Conservation (phyloP, 2,888 invertebrate genomes). For the Tinea trinotella region DNA sequence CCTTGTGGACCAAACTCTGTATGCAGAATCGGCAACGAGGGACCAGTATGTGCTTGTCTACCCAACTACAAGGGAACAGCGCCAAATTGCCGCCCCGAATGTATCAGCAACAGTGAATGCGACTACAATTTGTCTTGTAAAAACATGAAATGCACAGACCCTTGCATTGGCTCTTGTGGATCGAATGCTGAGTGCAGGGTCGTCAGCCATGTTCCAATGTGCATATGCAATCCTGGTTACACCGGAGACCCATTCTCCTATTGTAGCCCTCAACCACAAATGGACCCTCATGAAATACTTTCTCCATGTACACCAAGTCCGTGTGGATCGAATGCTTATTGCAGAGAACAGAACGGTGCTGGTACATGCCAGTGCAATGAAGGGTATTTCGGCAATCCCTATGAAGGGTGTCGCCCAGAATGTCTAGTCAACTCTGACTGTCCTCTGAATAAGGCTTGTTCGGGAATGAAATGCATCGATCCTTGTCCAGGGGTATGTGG, state of each 20-base stretch:
- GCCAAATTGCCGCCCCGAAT: conserved; percentile 85
- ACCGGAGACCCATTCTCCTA: conserved; percentile 84
- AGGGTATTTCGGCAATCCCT: conserved; percentile 81
- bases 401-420: conserved; percentile 83
- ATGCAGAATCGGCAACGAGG: conserved; percentile 77
- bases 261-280: conserved; percentile 58
- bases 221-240: conserved; percentile 78
- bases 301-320: conserved; percentile 78
- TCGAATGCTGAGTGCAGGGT: conserved; percentile 82
- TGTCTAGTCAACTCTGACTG: conserved; percentile 82
- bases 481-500: conserved; percentile 88
- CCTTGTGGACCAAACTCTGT: conserved; percentile 85
- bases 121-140: conserved; percentile 78
- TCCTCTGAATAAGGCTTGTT: conserved; percentile 78
- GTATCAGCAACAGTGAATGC: conserved; percentile 84
- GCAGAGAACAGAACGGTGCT: conserved; percentile 73
- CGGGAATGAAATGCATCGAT: conserved; percentile 81
- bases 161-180: conserved; percentile 81
- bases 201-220: conserved; percentile 81
- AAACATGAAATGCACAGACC: conserved; percentile 83
- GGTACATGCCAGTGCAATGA: conserved; percentile 79
- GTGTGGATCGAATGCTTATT: conserved; percentile 75
- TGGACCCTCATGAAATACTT: conserved; percentile 48
- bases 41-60: conserved; percentile 82
- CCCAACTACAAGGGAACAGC: conserved; percentile 78